Percentiles rank a stretch among this genome's conserved stretches.
Evolutionary conservation across 1,140 invertebrate species (phyloP).

Genomic region (Metopolophium dirhodum): DNA sequence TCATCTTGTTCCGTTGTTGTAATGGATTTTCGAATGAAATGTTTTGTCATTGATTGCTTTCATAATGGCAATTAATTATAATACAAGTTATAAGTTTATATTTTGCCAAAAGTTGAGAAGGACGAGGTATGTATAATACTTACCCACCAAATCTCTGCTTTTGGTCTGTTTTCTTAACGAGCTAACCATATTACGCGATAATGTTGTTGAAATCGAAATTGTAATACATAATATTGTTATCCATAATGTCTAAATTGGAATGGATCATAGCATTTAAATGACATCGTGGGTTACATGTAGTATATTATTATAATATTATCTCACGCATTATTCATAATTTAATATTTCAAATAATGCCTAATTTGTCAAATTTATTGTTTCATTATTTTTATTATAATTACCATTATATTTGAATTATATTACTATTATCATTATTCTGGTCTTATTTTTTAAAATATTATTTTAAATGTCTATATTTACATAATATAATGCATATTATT

Average conservation of each 20-base stretch:
- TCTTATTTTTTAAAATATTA: too few species aligned
- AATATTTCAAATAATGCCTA: not conserved
- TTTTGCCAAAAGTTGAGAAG: not conserved
- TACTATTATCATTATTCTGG: not conserved
- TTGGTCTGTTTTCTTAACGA: not conserved
- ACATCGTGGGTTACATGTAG: not conserved
- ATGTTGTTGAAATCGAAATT: not conserved
- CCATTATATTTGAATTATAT: too few species aligned
- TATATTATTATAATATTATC: not conserved
- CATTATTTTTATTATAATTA: not conserved
- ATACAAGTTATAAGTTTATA: not conserved
- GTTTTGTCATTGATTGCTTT: not conserved
- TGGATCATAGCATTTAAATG: not conserved
- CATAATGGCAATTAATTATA: not conserved
- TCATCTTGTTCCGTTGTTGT: not conserved
- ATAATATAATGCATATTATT: too few species aligned
- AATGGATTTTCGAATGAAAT: not conserved
- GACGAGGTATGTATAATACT: not conserved
- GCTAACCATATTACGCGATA: not conserved
- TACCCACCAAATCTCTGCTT: not conserved
- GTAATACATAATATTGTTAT: not conserved
- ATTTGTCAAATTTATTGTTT: not conserved
- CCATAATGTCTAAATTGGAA: not conserved
- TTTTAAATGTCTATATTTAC: too few species aligned
- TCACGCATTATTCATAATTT: not conserved